These are phyloP conservation scores for Meiosimyza platycephala DNA, from an alignment of 2,888 invertebrate species.

Conservation along the genomic window DNA sequence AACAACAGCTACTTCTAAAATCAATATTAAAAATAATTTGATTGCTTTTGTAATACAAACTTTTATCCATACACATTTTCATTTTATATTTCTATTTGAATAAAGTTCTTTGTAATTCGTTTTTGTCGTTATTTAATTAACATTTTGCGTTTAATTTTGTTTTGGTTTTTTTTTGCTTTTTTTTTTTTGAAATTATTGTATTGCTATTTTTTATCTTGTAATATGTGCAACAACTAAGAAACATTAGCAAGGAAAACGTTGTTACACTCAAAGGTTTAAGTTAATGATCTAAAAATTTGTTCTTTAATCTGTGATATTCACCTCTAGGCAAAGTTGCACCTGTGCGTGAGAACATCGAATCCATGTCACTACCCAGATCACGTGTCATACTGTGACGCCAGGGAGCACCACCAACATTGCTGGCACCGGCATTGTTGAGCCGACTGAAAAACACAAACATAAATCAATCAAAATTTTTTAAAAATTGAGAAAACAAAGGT, in stretches of 20 bases:
- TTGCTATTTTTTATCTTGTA: conserved; percentile 21
- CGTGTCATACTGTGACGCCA: conserved; percentile 76
- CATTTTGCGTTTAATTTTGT: conserved; percentile 11
- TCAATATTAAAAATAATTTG: too few species aligned
- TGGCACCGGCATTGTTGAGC: conserved; percentile 56
- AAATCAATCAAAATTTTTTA: background rate
- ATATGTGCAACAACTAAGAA: background rate
- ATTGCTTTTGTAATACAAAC: too few species aligned
- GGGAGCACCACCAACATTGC: conserved; percentile 61
- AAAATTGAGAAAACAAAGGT: background rate
- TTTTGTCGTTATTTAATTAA: conserved; percentile 35
- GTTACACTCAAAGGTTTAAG: conserved; percentile 7
- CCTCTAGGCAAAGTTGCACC: conserved; percentile 76
- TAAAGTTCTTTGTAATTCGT: conserved; percentile 21
- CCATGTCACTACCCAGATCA: conserved; percentile 79
- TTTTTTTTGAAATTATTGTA: conserved; percentile 30
- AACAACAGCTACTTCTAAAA: too few species aligned
- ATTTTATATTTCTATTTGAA: background rate
- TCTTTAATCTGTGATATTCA: conserved; percentile 71
- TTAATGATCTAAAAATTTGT: conserved; percentile 66
- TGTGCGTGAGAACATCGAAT: conserved; percentile 76
- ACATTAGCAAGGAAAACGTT: conserved; percentile 7
- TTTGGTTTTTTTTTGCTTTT: conserved; percentile 38
- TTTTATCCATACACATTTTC: too few species aligned
- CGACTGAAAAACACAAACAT: conserved; percentile 54